A percentile compares a stretch with the other conserved stretches of the same genome.
Conservation (phyloP, 2,113 vertebrate species). For the Oryzias javanicus region DNA sequence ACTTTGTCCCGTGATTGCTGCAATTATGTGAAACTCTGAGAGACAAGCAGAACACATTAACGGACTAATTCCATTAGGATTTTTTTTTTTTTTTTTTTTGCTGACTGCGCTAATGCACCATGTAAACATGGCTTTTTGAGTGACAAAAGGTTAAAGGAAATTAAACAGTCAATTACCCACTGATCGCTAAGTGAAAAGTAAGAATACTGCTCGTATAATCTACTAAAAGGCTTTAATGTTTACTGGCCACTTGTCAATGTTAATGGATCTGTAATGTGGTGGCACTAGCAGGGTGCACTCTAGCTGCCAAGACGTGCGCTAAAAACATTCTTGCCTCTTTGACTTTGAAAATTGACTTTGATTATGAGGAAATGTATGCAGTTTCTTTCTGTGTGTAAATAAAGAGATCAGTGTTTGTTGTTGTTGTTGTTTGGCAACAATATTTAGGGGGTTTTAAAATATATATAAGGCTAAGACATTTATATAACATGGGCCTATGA, state of each 20-base stretch:
- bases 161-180: slow-evolving; percentile 20
- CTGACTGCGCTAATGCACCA: neutral
- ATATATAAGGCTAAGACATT: too few relatives aligned
- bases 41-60: neutral
- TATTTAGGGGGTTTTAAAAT: too few relatives aligned
- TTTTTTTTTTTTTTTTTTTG: neutral
- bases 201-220: slow-evolving; percentile 15
- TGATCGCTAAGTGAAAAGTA: slow-evolving; percentile 30
- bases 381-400: slow-evolving; percentile 6
- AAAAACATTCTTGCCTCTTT: slow-evolving; percentile 45
- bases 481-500: too few relatives aligned
- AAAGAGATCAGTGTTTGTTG: too few relatives aligned
- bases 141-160: slow-evolving; percentile 8
- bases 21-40: neutral
- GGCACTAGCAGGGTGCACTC: slow-evolving; percentile 19
- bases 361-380: slow-evolving; percentile 23
- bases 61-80: too few relatives aligned
- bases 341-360: slow-evolving; percentile 9
- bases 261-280: slow-evolving; percentile 46
- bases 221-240: slow-evolving; percentile 44
- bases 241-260: slow-evolving; percentile 40
- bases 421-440: too few relatives aligned
- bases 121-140: slow-evolving; percentile 13
- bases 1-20: neutral
- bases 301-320: slow-evolving; percentile 24